Percentiles rank a stretch among this genome's conserved stretches.
Evolutionary conservation across 1,140 invertebrate genomes (phyloP).

Genomic region (Panulirus ornatus): DNA sequence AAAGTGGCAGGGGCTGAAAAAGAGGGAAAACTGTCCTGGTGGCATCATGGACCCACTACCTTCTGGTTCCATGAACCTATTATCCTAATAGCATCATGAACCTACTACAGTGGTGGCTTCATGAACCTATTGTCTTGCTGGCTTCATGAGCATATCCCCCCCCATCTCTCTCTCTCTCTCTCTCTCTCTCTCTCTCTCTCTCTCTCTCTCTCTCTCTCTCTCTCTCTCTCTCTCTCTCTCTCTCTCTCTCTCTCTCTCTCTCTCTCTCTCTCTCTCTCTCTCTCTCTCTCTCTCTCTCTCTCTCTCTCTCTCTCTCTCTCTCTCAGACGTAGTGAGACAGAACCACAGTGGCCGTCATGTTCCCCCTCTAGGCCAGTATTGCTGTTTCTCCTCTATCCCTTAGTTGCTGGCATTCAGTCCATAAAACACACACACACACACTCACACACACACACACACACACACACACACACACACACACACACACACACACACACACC

Average conservation of each 20-base stretch:
- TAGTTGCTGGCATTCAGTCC: background rate
- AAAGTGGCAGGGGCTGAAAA: too few species aligned
- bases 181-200: background rate
- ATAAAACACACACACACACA: background rate
- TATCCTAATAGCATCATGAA: too few species aligned
- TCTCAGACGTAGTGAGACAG: background rate
- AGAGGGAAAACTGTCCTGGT: too few species aligned
- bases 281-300: slow-evolving; percentile 13
- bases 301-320: slow-evolving; percentile 27
- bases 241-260: background rate
- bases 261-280: background rate
- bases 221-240: background rate
- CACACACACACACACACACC: slow-evolving; percentile 30
- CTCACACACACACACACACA: slow-evolving; percentile 27
- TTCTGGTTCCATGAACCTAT: too few species aligned
- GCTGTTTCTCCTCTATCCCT: background rate
- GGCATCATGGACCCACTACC: too few species aligned
- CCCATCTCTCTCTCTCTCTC: background rate
- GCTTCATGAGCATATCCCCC: too few species aligned
- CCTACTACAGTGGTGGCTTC: too few species aligned
- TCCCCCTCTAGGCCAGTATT: background rate
- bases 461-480: slow-evolving; percentile 34
- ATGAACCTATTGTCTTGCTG: too few species aligned
- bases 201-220: background rate
- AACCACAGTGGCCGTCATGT: background rate